Evolutionary conservation across 2,113 vertebrate genomes (phyloP), one percentile per base, ranked within the genome.

Genomic region (Chelonoidis abingdonii): DNA sequence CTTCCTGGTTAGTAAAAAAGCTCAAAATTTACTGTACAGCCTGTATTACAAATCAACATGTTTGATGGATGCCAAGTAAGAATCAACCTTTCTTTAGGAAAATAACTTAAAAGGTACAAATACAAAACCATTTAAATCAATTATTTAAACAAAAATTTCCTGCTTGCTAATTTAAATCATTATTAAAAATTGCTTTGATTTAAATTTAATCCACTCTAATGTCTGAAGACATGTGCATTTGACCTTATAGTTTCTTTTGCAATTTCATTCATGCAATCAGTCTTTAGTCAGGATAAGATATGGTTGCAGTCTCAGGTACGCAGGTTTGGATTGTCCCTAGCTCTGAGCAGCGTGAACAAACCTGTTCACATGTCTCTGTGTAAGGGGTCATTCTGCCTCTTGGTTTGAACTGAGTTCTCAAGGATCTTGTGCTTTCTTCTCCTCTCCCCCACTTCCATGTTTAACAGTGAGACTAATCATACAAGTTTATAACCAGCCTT

Each of bases 381-480:
- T 57, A 38, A 75, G 62, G 82, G 47, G 11, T n/a, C 47, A 35
- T 31, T 89, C 8, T 83, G 53, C 7, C 44, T 17, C 76, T 44
- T 76, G 19, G 38, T 29, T 57, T 56, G 27, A n/a, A 47, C n/a
- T 59, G 44, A 56, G 38, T 83, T 27, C 57, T 19, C 24, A 57
- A 29, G 31, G 7, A 31, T 57, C 25, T 8, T 29, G 13, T 13
- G 31, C 12, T 11, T 27, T 35, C 53, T 79, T 21, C 10, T 35
- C 38, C 38, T 31, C 38, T 76, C 22, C 9, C 56, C n/a, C 10
- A 27, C 24, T 5, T 83, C 76, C 35, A 53, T 83, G 22, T 17
- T 83, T 59, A 50, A 78, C 14, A 21, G 2, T 10, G 22, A 16
- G 24, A 3, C 2, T 2, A 0, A 9, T 0, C 16, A 0, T 1